These are phyloP conservation scores for Larimichthys polyactis DNA, from an alignment of 2,113 vertebrate genomes.

Conservation along the genomic window DNA sequence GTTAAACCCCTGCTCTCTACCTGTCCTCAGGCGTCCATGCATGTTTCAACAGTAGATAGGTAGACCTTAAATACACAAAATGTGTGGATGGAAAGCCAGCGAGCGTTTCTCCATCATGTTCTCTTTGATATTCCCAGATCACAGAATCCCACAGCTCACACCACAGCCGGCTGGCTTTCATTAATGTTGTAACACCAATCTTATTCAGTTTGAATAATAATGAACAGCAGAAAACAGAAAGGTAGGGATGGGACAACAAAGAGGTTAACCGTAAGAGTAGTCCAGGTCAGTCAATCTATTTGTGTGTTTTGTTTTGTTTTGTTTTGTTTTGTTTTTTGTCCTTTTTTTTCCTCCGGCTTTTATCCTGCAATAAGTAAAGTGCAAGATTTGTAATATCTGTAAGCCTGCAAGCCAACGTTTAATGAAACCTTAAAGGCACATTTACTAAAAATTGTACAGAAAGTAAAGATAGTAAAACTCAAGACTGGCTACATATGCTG, in stretches of 20 bases:
- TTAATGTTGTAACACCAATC: conserved; percentile 44
- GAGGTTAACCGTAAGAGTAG: background rate
- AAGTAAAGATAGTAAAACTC: background rate
- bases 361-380: background rate
- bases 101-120: conserved; percentile 13
- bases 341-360: background rate
- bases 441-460: conserved; percentile 11
- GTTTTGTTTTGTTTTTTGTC: too few species aligned
- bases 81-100: background rate
- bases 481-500: background rate
- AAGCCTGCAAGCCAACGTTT: background rate
- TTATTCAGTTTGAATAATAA: conserved; percentile 51
- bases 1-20: background rate
- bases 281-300: background rate
- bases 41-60: background rate
- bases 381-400: background rate
- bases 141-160: conserved; percentile 34
- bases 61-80: conserved; percentile 12
- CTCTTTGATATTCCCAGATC: conserved; percentile 56
- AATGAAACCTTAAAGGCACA: background rate
- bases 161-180: conserved; percentile 47
- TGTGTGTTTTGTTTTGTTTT: too few species aligned
- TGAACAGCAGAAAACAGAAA: conserved; percentile 17
- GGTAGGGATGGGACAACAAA: background rate
- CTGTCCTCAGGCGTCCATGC: background rate